Conservation (phyloP, 1,140 invertebrate species). For the Hyles vespertilio region DNA sequence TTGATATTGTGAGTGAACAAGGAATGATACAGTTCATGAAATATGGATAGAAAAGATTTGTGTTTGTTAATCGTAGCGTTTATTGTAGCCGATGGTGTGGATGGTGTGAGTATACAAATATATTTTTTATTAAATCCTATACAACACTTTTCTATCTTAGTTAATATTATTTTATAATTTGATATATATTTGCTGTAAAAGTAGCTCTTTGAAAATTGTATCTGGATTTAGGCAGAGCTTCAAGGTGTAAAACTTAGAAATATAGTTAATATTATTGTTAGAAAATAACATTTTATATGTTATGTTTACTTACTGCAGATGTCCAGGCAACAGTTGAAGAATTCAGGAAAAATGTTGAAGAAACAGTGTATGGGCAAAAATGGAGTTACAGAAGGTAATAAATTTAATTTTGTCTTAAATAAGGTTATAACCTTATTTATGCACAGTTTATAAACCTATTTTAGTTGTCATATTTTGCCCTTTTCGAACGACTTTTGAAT, state of each 20-base stretch:
- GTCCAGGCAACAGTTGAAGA: slow-evolving; percentile 54
- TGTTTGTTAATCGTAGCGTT: slow-evolving; percentile 19
- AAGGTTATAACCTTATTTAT: no score
- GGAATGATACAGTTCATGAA: slow-evolving; percentile 4
- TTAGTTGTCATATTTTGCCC: no score
- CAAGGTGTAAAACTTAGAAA: no score
- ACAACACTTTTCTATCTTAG: no score
- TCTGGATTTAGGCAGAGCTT: no score
- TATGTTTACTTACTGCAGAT: slow-evolving; percentile 30
- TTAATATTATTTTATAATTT: no score
- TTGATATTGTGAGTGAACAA: not conserved
- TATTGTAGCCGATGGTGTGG: slow-evolving; percentile 13
- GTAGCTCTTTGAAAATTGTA: no score
- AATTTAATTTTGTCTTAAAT: not conserved
- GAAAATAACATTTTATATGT: slow-evolving; percentile 2
- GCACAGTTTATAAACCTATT: no score
- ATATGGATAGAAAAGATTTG: slow-evolving; percentile 14
- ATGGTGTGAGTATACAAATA: slow-evolving; percentile 23
- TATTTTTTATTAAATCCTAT: no score
- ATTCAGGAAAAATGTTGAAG: slow-evolving; percentile 51
- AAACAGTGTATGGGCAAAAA: slow-evolving; percentile 56
- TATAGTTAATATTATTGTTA: not conserved
- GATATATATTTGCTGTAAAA: no score
- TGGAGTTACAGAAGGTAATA: slow-evolving; percentile 51
- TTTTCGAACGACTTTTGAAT: no score